Evolutionary conservation across 2,113 vertebrate genomes (phyloP).

Genomic region (Atlantisia rogersi): DNA sequence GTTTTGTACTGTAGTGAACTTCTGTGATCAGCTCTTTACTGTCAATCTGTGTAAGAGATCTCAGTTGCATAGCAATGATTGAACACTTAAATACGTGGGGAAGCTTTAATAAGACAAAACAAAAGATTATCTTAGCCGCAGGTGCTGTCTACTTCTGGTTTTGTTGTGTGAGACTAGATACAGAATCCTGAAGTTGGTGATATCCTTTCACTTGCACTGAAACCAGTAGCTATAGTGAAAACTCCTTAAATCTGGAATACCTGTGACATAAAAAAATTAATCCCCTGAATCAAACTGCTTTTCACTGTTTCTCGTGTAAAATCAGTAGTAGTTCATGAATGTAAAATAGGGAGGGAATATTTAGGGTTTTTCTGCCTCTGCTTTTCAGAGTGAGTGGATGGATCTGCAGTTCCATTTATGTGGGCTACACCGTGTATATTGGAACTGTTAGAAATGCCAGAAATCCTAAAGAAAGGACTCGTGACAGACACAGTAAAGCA

Average conservation of each 20-base stretch:
- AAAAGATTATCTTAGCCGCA: background rate
- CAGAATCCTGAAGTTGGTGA: background rate
- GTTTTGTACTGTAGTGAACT: background rate
- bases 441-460: too few relatives aligned
- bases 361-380: background rate
- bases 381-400: background rate
- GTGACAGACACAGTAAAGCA: too few relatives aligned
- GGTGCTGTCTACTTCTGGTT: background rate
- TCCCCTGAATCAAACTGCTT: background rate
- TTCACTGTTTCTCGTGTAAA: background rate
- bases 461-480: too few relatives aligned
- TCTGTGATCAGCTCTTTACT: background rate
- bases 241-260: background rate
- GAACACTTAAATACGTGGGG: background rate
- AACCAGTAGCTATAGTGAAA: background rate
- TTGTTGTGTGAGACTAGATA: background rate
- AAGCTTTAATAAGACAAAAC: background rate
- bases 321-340: background rate
- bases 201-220: background rate
- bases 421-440: background rate
- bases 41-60: accelerated
- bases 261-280: background rate
- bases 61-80: background rate
- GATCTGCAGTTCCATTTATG: background rate
- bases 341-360: background rate